Evolutionary conservation across 2,797 vertebrate genomes (phyloP), one percentile per base, ranked within the genome.

Genomic region (Antrozous pallidus): DNA sequence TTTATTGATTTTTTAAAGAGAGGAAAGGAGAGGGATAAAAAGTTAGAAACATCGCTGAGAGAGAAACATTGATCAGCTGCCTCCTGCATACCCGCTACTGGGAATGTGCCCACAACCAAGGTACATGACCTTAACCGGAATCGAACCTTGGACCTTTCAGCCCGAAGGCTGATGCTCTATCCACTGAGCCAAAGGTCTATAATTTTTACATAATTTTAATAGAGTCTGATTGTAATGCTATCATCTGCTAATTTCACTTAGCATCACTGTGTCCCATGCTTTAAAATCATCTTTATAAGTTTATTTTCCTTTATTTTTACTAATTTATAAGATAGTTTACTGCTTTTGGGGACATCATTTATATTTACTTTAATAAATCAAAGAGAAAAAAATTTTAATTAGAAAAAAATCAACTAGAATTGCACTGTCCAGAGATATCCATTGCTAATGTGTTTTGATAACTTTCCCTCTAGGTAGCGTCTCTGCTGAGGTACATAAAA

Each of bases 201-300:
- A 38, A 61, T 56, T 70, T 88, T 92, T 90, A 38, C 16, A 49
- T 33, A 70, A 17, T 88, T 93, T 88, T 75, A 83, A 69, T 24
- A 38, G 56, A 71, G 1, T 45, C 51, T 94, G 11, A 13, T 47
- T 49, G 28, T 58, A 54, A 28, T 81, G 16, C n/a, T 42, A 36
- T 63, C 42, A 58, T 90, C 47, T 91, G 22, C 63, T 85, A 9
- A 88, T 78, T 86, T 89, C n/a, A 83, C 4, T 61, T 92, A 84
- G 31, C 28, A 71, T 84, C 63, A 42, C 22, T 16, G 81, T 56
- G 0, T 51, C 67, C 31, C 8, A 31, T 90, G 26, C 22, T 70
- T 92, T 84, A 88, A 87, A 22, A 65, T 89, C 85, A 28, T 51
- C 63, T 93, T 94, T 74, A 2, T 78, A 63, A 87, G 24, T 83